These are phyloP conservation scores for Xyrichtys novacula DNA, from an alignment of 2,797 vertebrate species.

Conservation along the genomic window DNA sequence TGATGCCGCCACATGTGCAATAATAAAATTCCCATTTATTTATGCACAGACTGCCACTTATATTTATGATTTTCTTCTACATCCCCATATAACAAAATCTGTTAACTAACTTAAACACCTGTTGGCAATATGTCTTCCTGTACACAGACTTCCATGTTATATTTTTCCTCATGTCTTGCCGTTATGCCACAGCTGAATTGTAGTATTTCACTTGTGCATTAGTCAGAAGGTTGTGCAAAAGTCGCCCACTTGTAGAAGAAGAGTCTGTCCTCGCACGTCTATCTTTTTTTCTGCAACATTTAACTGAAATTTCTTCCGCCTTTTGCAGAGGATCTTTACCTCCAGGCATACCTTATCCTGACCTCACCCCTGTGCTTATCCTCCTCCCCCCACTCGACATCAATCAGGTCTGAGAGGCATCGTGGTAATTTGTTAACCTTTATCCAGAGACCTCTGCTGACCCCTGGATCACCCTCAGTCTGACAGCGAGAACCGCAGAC, in stretches of 20 bases:
- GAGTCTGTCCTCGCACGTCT: not conserved
- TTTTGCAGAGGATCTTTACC: constrained; percentile 17
- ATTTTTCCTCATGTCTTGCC: too few relatives aligned
- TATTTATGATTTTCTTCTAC: too few relatives aligned
- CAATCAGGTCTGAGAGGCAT: constrained; percentile 69
- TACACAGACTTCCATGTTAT: too few relatives aligned
- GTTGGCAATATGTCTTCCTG: too few relatives aligned
- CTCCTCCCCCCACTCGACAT: constrained; percentile 60
- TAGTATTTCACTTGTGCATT: not conserved
- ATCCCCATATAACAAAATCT: too few relatives aligned
- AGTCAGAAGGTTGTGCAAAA: not conserved
- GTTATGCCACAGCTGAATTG: not conserved
- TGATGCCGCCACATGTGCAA: too few relatives aligned
- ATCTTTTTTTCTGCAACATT: not conserved
- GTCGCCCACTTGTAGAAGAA: not conserved
- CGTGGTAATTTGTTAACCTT: constrained; percentile 80
- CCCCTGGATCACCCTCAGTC: constrained; percentile 60
- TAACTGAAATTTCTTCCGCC: too few relatives aligned
- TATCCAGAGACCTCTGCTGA: constrained; percentile 74
- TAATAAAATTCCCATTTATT: not conserved
- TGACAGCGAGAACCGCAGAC: constrained; percentile 27
- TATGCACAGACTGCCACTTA: too few relatives aligned
- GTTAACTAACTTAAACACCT: too few relatives aligned
- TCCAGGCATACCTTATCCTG: constrained; percentile 54
- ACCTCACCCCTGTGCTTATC: constrained; percentile 31